phyloP scores from a whole-genome alignment of 1,140 invertebrate genomes.

The Lordiphosa mommai region DNA sequence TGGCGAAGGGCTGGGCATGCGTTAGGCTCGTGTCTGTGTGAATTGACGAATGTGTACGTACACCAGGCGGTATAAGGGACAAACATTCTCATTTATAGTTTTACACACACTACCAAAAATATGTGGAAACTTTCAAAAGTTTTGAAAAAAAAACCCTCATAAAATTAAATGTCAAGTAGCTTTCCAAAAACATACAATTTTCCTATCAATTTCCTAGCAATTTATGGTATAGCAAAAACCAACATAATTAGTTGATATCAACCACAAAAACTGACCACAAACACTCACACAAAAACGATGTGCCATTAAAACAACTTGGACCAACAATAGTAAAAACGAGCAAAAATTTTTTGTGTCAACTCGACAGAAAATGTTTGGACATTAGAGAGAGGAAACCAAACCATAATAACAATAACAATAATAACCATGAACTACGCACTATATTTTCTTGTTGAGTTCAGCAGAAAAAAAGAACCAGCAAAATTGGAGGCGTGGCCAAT shows the following conservation, averaged over 20 bases:
- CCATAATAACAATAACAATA: constrained; percentile 19
- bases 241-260: constrained; percentile 31
- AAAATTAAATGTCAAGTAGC: no score
- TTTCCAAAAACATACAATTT: no score
- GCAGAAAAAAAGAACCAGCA: constrained; percentile 24
- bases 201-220: neutral
- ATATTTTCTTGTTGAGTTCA: constrained; percentile 27
- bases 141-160: no score
- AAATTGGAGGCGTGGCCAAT: constrained; percentile 5
- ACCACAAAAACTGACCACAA: constrained; percentile 9
- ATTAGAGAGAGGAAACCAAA: constrained; percentile 5
- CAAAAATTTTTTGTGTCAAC: constrained; percentile 37
- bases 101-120: no score
- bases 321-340: constrained; percentile 17
- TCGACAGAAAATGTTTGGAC: constrained; percentile 37
- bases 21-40: no score
- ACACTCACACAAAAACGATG: neutral
- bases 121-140: no score
- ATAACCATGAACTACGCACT: constrained; percentile 28
- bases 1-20: no score
- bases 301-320: constrained; percentile 31
- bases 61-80: no score
- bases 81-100: no score
- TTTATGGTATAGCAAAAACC: neutral
- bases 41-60: no score